A percentile compares a stretch with the other conserved stretches of the same genome.
Evolutionary conservation across 2,113 vertebrate genomes (phyloP).

Genomic region (Acanthisitta chloris): DNA sequence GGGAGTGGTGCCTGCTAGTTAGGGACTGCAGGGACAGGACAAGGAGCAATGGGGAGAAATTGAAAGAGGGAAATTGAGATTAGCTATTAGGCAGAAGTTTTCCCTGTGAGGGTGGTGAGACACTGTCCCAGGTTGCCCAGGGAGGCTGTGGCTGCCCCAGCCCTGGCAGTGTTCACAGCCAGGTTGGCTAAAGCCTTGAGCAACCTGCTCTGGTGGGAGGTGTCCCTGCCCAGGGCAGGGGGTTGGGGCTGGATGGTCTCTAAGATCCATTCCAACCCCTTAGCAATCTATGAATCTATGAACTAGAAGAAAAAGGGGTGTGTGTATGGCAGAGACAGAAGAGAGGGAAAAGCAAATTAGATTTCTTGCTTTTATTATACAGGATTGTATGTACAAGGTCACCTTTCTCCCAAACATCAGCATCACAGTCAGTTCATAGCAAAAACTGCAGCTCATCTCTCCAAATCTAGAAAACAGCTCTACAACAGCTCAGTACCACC

Average conservation of each 20-base stretch:
- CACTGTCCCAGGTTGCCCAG: no score
- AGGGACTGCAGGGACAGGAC: no score
- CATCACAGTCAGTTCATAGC: slow-evolving; percentile 41
- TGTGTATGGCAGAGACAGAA: background rate
- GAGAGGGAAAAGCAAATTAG: background rate
- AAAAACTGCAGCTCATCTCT: slow-evolving; percentile 45
- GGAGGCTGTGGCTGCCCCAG: no score
- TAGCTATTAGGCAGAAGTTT: no score
- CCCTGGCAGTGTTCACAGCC: no score
- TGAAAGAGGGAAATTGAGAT: no score
- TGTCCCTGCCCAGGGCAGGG: no score
- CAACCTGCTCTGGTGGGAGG: background rate
- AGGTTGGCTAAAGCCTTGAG: background rate
- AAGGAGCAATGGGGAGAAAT: no score
- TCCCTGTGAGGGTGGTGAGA: no score
- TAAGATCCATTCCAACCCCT: background rate
- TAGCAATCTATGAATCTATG: no score
- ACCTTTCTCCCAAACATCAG: slow-evolving; percentile 46
- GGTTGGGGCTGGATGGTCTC: background rate
- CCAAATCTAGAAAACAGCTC: slow-evolving; percentile 40
- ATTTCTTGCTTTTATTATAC: slow-evolving; percentile 69
- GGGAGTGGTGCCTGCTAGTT: no score
- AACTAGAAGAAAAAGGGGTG: background rate
- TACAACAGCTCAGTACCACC: slow-evolving; percentile 17
- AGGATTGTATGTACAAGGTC: slow-evolving; percentile 69